phyloP scores from a whole-genome alignment of 2,113 vertebrate genomes.

The Myrmecobius fasciatus region DNA sequence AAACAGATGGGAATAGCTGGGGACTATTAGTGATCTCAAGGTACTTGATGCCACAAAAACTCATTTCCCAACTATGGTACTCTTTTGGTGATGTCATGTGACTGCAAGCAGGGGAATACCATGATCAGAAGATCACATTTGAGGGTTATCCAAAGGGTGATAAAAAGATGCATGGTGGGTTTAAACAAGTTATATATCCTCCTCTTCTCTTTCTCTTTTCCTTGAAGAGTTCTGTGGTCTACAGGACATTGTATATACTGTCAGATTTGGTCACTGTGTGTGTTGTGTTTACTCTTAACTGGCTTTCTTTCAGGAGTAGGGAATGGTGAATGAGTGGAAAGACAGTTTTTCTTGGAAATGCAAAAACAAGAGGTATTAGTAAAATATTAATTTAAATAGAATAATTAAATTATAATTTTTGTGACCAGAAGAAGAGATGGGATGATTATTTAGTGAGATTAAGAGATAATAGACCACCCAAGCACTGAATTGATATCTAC shows the following conservation, averaged over 20 bases:
- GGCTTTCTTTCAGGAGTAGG: neutral
- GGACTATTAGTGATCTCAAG: neutral
- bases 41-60: neutral
- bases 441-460: neutral
- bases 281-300: neutral
- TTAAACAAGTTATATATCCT: neutral
- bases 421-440: neutral
- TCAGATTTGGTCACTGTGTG: neutral
- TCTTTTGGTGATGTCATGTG: neutral
- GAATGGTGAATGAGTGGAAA: neutral
- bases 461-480: neutral
- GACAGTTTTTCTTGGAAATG: neutral
- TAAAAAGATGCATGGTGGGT: neutral
- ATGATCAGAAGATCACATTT: neutral
- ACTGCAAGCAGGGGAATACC: neutral
- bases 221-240: neutral
- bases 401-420: neutral
- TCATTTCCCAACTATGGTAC: neutral
- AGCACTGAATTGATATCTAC: neutral
- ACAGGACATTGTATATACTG: neutral
- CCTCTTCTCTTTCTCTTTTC: neutral
- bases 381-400: neutral
- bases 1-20: neutral
- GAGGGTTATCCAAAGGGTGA: neutral
- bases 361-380: neutral